Evolutionary conservation across 2,113 vertebrate species (phyloP), one percentile per base, ranked within the genome.

Genomic region (Crotophaga sulcirostris): DNA sequence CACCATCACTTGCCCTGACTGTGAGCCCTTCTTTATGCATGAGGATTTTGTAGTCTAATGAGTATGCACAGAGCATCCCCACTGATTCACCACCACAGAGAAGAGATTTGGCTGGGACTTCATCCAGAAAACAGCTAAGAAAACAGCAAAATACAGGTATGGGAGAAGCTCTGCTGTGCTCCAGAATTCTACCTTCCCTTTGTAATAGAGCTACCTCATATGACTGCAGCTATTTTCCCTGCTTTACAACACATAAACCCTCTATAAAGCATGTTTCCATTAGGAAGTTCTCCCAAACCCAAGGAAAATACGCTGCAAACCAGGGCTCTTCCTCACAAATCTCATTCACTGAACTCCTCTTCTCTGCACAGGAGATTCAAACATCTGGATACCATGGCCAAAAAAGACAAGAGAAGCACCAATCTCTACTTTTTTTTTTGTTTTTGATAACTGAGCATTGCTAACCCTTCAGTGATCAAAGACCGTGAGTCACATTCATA

Each of bases 31-130:
- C 77, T 91, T 94, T 94, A 93, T 95, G 82, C 79, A 90, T 20
- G 64, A 92, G 82, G 60, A 74, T 91, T 93, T 63, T 77, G 51
- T 90, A 90, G 64, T 12, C 85, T 95, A 95, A 93, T 90, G 72
- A 93, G 75, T 90, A 96, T 80, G 75, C 92, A 96, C 55, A 81
- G 75, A 85, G 90, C 88, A 85, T 88, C 86, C 38, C n/a, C 87
- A 80, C 59, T 80, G 64, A 94, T 90, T 88, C 93, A 92, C 55
- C 56, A 80, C 44, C 75, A 95, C 60, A 67, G 79, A 91, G 68
- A 40, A 86, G 51, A 80, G 72, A 85, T 67, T 34, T 84, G 90
- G 15, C 75, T 86, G 79, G 56, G 75, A 90, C 80, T 87, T 90
- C 26, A 72, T 59, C 56, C 79, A 93, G 45, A 83, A 85, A 88